Evolutionary conservation across 2,888 invertebrate species (phyloP), one percentile per base, ranked within the genome.

Genomic region (Synanthedon andrenaeformis): DNA sequence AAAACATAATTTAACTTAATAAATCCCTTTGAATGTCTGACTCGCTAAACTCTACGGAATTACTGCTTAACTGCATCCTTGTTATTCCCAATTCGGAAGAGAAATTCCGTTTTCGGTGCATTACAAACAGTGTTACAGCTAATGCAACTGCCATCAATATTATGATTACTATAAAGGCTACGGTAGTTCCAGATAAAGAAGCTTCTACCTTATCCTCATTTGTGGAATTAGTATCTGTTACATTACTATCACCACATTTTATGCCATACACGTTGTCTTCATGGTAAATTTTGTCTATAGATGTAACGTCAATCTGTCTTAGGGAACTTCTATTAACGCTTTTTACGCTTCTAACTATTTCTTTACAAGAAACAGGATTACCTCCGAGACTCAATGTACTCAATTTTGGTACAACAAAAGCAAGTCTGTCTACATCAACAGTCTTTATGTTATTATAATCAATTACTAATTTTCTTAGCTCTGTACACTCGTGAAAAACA

Each of bases 241-340:
- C 41, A 51, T 56, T 58, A 12, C 57, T 58, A 51, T 75, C 71
- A 2, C 86, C 85, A 67, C 85, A 86, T 62, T 69, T 70, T 19
- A 86, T 85, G 8, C 85, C 85, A 57, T 82, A 72, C 0, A 84
- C 86, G 59, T 86, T 86, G 52, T 86, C 86, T 56, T 84, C 84
- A 41, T 85, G 80, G 59, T 72, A 84, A 52, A 84, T 66, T 63
- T 82, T 82, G 55, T 86, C 67, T 12, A 82, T 67, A 6, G 85
- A 78, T 14, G 85, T 85, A 1, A 86, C 72, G 57, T 76, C 72
- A 3, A 83, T 64, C 14, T 69, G 64, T 51, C 65, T 61, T 35
- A 57, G 54, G 35, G 63, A 58, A 42, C 65, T 67, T 42, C 58
- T 66, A 53, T 74, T 72, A n/a, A 66, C 57, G 42, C 63, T 63